These are phyloP conservation scores for Bubo bubo DNA, from an alignment of 2,113 vertebrate genomes.

Conservation along the genomic window DNA sequence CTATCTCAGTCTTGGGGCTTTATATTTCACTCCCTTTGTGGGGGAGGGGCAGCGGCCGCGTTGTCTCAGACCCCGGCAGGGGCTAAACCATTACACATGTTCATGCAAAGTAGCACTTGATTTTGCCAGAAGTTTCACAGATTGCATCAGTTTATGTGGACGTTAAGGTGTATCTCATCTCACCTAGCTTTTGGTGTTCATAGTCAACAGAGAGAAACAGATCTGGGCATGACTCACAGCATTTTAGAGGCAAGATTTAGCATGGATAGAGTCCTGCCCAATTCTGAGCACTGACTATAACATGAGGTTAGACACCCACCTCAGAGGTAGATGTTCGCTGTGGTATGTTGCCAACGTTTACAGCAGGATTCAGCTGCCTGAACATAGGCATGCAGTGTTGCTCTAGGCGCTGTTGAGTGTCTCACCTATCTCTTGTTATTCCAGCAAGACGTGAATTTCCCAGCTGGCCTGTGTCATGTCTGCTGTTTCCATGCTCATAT, in stretches of 20 bases:
- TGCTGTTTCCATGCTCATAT: fast-evolving
- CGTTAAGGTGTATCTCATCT: background rate
- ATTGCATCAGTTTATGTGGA: background rate
- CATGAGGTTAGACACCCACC: fast-evolving
- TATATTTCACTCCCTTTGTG: no score
- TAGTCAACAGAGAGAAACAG: background rate
- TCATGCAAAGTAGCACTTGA: background rate
- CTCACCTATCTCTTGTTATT: background rate
- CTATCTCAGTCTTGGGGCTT: no score
- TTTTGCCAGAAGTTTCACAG: background rate
- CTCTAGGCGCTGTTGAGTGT: background rate
- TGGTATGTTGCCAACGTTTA: background rate
- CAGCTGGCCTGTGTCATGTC: fast-evolving
- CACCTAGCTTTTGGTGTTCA: background rate
- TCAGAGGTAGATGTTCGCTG: background rate
- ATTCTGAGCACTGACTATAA: background rate
- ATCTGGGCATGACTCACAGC: background rate
- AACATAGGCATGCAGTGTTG: fast-evolving
- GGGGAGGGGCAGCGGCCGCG: no score
- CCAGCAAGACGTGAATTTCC: background rate
- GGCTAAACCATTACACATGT: background rate
- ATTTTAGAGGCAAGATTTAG: background rate
- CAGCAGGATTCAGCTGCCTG: background rate
- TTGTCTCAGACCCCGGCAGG: no score
- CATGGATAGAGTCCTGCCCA: background rate